phyloP scores from a whole-genome alignment of 2,113 vertebrate genomes.

The Rhegmatorhina hoffmannsi region DNA sequence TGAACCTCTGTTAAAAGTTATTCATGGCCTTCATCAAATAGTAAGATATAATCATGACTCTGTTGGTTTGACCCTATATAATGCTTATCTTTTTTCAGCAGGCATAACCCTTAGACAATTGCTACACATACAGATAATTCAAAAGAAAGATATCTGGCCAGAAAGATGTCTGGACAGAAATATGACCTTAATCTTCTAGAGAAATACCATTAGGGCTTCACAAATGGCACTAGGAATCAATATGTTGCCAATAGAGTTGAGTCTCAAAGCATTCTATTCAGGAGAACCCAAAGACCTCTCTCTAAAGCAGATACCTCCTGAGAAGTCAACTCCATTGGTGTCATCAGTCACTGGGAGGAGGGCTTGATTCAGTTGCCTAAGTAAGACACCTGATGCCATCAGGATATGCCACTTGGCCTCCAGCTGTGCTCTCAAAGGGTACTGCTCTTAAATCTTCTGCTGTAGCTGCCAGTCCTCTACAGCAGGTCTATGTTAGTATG shows the following conservation, averaged over 20 bases:
- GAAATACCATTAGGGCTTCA: background rate
- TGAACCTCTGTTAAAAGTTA: background rate
- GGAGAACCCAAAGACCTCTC: background rate
- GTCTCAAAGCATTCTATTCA: background rate
- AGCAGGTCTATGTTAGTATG: background rate
- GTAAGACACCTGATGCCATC: background rate
- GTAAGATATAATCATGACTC: background rate
- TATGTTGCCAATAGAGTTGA: background rate
- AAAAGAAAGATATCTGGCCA: background rate
- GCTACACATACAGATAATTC: background rate
- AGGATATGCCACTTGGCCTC: background rate
- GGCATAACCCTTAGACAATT: background rate
- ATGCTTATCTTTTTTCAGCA: slow-evolving; percentile 19
- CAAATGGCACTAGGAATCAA: slow-evolving; percentile 1
- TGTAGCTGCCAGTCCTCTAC: background rate
- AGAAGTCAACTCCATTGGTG: background rate
- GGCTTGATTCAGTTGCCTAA: background rate
- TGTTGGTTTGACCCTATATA: background rate
- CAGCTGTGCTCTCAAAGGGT: background rate
- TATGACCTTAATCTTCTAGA: background rate
- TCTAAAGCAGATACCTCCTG: background rate
- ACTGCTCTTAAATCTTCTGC: background rate
- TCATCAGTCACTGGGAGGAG: background rate
- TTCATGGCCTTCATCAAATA: background rate
- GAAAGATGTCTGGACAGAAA: background rate